Conservation (phyloP, 2,113 vertebrate species). For the Egretta garzetta region DNA sequence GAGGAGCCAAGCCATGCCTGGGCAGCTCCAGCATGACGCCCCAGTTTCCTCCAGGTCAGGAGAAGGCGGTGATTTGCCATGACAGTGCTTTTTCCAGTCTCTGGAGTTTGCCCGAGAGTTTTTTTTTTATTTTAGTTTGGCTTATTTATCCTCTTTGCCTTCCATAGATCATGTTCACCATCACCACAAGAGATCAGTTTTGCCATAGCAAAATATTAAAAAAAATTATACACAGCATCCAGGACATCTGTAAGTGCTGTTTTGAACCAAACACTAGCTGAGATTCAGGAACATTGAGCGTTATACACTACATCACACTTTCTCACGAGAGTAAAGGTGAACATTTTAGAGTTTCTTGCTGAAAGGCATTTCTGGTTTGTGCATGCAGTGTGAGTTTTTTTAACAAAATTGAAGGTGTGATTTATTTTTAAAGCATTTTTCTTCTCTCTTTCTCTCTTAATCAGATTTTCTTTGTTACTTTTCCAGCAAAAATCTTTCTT, state of each 20-base stretch:
- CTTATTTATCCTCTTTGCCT: background rate
- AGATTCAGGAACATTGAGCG: background rate
- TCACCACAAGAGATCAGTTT: background rate
- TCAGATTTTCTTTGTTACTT: background rate
- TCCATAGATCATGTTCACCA: background rate
- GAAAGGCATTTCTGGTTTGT: constrained; percentile 30
- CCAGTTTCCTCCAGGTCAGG: background rate
- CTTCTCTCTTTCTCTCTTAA: constrained; percentile 16
- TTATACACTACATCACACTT: background rate
- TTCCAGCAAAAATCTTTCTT: constrained; percentile 23
- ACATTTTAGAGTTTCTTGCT: constrained; percentile 33
- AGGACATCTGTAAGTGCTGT: background rate
- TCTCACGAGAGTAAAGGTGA: constrained; percentile 57
- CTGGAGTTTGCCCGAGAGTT: background rate
- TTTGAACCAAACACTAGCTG: background rate
- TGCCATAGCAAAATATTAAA: background rate
- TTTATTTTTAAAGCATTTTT: constrained; percentile 5
- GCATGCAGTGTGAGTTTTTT: constrained; percentile 23
- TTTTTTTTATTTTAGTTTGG: background rate
- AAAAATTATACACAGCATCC: background rate
- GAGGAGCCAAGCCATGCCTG: background rate
- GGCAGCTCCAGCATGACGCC: background rate
- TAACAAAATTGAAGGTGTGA: constrained; percentile 20
- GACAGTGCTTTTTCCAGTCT: background rate
- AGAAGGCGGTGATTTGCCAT: background rate